A percentile compares a stretch with the other conserved stretches of the same genome.
Conservation (phyloP, 2,113 vertebrate species). For the Phylloscopus trochiloides region DNA sequence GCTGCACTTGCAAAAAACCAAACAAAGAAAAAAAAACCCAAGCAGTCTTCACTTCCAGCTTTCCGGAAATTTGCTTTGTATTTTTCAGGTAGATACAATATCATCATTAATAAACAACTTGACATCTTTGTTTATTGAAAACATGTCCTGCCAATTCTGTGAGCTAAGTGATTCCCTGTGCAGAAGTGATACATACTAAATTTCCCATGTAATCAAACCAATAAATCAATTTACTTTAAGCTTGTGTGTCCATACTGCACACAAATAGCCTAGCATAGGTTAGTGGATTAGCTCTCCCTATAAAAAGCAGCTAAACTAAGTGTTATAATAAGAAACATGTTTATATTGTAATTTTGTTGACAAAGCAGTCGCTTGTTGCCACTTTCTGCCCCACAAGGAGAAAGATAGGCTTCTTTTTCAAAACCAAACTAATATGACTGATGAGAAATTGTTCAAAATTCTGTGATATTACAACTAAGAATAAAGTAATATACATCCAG, state of each 20-base stretch:
- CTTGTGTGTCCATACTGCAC: not conserved
- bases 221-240: not conserved
- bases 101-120: not conserved
- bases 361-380: not conserved
- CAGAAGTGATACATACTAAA: not conserved
- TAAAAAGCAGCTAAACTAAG: not conserved
- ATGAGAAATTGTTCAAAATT: not conserved
- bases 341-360: not conserved
- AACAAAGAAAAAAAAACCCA: accelerated
- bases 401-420: not conserved
- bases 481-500: not conserved
- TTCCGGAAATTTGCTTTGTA: not conserved
- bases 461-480: not conserved
- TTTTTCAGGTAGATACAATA: not conserved
- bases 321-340: not conserved
- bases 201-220: not conserved
- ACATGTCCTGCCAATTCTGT: not conserved
- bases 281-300: not conserved
- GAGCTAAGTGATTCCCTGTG: not conserved
- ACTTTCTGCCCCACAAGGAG: not conserved
- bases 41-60: not conserved
- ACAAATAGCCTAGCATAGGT: not conserved
- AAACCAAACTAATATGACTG: not conserved
- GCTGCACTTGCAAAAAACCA: not conserved
- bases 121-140: not conserved